Percentiles rank a stretch among this genome's conserved stretches.
phyloP scores from a whole-genome alignment of 1,140 invertebrate genomes.

The Microplitis mediator region DNA sequence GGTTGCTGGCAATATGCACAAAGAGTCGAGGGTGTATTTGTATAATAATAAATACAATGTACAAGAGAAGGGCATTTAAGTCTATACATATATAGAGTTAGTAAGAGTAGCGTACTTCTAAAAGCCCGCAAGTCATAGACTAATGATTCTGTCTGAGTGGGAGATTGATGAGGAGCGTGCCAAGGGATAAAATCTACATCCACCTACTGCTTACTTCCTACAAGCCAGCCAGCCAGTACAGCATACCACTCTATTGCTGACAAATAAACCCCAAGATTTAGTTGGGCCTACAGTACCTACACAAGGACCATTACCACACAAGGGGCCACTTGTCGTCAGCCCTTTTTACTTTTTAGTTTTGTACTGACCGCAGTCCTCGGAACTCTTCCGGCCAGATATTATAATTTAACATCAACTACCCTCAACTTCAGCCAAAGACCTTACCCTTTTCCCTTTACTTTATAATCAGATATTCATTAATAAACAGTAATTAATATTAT shows the following conservation, averaged over 20 bases:
- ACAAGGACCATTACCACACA: constrained; percentile 10
- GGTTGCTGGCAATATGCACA: not conserved
- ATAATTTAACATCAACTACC: too few relatives aligned
- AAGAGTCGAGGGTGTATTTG: not conserved
- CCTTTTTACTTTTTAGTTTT: not conserved
- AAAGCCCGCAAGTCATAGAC: constrained; percentile 22
- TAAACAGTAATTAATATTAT: too few relatives aligned
- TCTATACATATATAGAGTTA: not conserved
- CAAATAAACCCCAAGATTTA: not conserved
- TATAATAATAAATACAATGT: not conserved
- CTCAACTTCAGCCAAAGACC: too few relatives aligned
- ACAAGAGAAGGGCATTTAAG: constrained; percentile 12
- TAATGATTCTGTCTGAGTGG: constrained; percentile 59
- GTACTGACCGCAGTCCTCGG: not conserved
- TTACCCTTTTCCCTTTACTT: too few relatives aligned
- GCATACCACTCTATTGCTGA: not conserved
- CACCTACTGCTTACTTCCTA: too few relatives aligned
- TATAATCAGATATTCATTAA: too few relatives aligned
- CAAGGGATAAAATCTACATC: not conserved
- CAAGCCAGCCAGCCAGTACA: not conserved
- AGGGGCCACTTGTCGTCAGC: not conserved
- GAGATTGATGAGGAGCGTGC: constrained; percentile 46
- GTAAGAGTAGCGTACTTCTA: constrained; percentile 3
- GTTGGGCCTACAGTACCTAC: not conserved
- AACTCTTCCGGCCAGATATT: not conserved